Evolutionary conservation across 2,888 invertebrate species (phyloP).

Genomic region (Drosophila anceps): DNA sequence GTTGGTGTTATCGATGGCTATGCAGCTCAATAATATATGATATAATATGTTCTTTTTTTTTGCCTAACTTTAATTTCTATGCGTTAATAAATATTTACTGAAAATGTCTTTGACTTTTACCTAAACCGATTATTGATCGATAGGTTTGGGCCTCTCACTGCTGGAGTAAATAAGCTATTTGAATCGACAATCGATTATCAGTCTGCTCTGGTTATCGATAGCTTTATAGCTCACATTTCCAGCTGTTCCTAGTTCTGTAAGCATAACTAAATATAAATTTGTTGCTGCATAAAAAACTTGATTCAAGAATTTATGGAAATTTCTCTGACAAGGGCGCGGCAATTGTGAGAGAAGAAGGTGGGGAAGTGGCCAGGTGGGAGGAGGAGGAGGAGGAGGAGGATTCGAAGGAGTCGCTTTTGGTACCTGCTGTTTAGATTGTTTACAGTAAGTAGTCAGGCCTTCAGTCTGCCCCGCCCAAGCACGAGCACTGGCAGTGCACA

Average conservation of each 20-base stretch:
- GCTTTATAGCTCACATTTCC: neutral
- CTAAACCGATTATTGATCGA: neutral
- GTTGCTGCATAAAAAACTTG: constrained; percentile 12
- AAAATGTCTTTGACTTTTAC: constrained; percentile 8
- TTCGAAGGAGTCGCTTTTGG: neutral
- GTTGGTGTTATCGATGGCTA: constrained; percentile 16
- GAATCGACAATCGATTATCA: too few relatives aligned
- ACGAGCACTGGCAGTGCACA: neutral
- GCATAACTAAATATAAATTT: constrained; percentile 8
- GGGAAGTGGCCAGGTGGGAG: neutral
- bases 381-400: neutral
- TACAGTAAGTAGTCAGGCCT: neutral
- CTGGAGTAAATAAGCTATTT: too few relatives aligned
- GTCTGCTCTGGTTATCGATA: neutral
- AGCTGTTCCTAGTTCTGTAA: neutral
- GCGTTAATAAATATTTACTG: constrained; percentile 33
- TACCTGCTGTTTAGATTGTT: constrained; percentile 27
- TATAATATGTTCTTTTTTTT: constrained; percentile 13
- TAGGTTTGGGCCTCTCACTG: too few relatives aligned
- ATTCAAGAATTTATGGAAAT: constrained; percentile 33
- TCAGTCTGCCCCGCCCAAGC: neutral
- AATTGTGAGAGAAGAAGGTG: neutral
- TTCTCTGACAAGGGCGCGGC: neutral
- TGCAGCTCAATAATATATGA: constrained; percentile 10
- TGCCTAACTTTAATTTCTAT: constrained; percentile 15